A percentile compares a stretch with the other conserved stretches of the same genome.
Conservation (phyloP, 2,888 invertebrate species). For the Adelphocoris suturalis region DNA sequence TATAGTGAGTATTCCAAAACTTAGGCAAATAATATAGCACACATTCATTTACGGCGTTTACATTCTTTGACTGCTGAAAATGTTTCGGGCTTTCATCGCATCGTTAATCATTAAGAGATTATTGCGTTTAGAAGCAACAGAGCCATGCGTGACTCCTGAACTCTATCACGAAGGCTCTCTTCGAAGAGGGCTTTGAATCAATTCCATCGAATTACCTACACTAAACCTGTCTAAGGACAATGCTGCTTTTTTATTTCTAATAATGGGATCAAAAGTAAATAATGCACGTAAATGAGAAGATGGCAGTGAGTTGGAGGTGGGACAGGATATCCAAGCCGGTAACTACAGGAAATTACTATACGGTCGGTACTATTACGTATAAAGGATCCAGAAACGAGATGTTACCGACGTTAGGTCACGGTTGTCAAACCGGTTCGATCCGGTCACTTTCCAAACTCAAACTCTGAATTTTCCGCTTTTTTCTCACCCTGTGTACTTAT, state of each 20-base stretch:
- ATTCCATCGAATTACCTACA: conserved; percentile 29
- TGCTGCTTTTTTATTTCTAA: not conserved
- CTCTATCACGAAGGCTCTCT: not conserved
- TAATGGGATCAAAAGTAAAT: not conserved
- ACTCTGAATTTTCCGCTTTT: not conserved
- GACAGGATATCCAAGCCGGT: not conserved
- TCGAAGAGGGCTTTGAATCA: not conserved
- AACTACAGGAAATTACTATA: conserved; percentile 5
- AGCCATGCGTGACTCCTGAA: conserved; percentile 1
- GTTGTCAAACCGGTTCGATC: not conserved
- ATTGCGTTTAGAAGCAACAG: not conserved
- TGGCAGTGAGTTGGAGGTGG: conserved; percentile 4
- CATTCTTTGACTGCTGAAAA: too few relatives aligned
- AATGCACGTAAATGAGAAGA: not conserved
- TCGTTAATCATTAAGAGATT: not conserved
- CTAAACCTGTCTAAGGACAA: not conserved
- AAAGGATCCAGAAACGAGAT: conserved; percentile 9
- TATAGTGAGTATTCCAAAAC: too few relatives aligned
- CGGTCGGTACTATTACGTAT: not conserved
- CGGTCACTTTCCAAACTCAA: not conserved
- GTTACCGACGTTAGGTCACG: not conserved
- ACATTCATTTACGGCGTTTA: too few relatives aligned
- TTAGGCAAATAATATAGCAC: too few relatives aligned
- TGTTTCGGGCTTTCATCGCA: not conserved
- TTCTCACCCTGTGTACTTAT: not conserved